A percentile compares a stretch with the other conserved stretches of the same genome.
phyloP scores from a whole-genome alignment of 2,113 vertebrate genomes.

The Tenebrosternarchus preto region DNA sequence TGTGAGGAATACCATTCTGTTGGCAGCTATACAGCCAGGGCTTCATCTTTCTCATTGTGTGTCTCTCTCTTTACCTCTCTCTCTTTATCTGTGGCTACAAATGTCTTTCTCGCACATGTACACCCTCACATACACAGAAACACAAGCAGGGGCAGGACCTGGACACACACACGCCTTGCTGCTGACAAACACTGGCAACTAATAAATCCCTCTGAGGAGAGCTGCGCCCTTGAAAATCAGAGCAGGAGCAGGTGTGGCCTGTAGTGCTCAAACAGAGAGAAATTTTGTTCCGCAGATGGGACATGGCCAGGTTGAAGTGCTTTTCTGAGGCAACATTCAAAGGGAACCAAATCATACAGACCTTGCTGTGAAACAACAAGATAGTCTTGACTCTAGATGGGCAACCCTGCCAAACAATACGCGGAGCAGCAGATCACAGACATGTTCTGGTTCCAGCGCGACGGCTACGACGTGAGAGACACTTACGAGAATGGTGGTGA shows the following conservation, averaged over 20 bases:
- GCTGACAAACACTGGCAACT: background rate
- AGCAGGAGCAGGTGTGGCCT: slow-evolving; percentile 3
- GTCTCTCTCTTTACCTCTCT: background rate
- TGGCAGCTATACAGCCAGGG: background rate
- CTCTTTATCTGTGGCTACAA: background rate
- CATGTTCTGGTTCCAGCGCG: background rate
- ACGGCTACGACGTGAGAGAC: background rate
- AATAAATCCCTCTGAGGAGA: slow-evolving; percentile 34
- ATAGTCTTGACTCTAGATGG: background rate
- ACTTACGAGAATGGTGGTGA: slow-evolving; percentile 95
- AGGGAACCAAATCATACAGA: slow-evolving; percentile 34
- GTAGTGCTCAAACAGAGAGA: background rate
- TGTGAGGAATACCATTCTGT: background rate
- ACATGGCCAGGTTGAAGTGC: background rate
- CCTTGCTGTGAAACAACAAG: background rate
- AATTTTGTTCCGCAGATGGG: slow-evolving; percentile 10
- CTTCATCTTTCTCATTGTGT: background rate
- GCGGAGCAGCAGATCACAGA: background rate
- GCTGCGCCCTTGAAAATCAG: slow-evolving; percentile 19
- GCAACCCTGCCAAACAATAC: background rate
- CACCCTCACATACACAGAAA: slow-evolving; percentile 1
- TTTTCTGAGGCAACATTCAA: slow-evolving; percentile 11
- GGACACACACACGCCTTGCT: slow-evolving; percentile 4
- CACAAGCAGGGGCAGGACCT: background rate
- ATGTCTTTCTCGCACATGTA: background rate